Evolutionary conservation across 2,797 vertebrate species (phyloP).

Genomic region (Eupleurogrammus muticus): DNA sequence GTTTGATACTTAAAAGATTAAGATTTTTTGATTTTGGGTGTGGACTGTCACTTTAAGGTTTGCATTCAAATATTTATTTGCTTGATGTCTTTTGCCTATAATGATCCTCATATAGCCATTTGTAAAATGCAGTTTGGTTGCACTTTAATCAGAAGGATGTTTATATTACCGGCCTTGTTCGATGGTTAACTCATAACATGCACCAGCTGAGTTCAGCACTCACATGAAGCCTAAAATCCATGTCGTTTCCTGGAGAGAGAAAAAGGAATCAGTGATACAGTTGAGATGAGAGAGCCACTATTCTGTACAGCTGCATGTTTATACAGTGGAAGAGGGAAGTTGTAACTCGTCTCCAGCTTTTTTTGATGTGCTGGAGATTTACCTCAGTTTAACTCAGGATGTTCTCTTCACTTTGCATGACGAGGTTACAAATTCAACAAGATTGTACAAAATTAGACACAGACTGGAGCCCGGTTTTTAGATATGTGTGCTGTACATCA

Average conservation of each 20-base stretch:
- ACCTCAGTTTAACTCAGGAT: slow-evolving; percentile 70
- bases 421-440: slow-evolving; percentile 9
- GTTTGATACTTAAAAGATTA: slow-evolving; percentile 7
- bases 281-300: neutral
- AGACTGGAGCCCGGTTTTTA: slow-evolving; percentile 10
- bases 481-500: slow-evolving; percentile 32
- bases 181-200: neutral
- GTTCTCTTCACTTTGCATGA: slow-evolving; percentile 52
- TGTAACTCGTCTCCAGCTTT: slow-evolving; percentile 35
- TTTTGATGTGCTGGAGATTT: slow-evolving; percentile 38
- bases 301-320: slow-evolving; percentile 41
- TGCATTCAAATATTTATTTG: slow-evolving; percentile 8
- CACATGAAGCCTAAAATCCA: neutral
- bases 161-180: neutral
- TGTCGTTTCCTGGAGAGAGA: neutral
- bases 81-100: slow-evolving; percentile 26
- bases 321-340: slow-evolving; percentile 13
- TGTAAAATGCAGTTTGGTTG: slow-evolving; percentile 29
- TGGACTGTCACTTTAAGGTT: slow-evolving; percentile 1
- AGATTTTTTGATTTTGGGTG: neutral
- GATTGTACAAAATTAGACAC: slow-evolving; percentile 28
- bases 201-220: slow-evolving; percentile 30
- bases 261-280: neutral
- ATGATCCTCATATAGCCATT: slow-evolving; percentile 13
- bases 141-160: slow-evolving; percentile 51